phyloP scores from a whole-genome alignment of 2,113 vertebrate genomes.

The Zosterops hypoxanthus region DNA sequence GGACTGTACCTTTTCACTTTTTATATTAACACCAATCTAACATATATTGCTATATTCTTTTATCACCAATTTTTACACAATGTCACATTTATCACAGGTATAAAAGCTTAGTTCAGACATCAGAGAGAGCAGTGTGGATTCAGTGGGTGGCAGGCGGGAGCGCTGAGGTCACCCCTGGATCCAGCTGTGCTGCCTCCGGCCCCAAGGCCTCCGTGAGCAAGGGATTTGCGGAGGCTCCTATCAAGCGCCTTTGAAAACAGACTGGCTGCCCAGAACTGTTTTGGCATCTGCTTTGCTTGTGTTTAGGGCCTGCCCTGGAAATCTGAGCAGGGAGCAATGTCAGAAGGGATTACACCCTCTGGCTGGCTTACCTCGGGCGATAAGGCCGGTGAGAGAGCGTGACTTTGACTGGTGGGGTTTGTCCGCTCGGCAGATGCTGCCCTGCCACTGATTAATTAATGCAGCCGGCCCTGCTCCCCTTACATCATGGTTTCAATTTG shows the following conservation, averaged over 20 bases:
- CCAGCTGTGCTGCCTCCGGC: background rate
- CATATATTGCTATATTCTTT: too few relatives aligned
- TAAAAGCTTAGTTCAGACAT: background rate
- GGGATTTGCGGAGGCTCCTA: background rate
- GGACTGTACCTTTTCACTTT: too few relatives aligned
- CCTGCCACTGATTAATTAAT: background rate
- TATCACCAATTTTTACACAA: too few relatives aligned
- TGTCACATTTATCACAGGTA: too few relatives aligned
- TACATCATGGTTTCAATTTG: constrained; percentile 38
- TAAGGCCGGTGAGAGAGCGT: background rate
- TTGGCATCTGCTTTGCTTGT: background rate
- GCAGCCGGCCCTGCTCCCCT: background rate
- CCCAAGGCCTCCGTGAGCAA: background rate
- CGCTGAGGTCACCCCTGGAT: background rate
- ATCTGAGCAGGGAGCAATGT: background rate
- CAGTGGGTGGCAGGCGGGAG: background rate
- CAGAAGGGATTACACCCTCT: constrained; percentile 8
- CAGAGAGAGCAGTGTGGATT: background rate
- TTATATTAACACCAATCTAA: too few relatives aligned
- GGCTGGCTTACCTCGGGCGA: background rate
- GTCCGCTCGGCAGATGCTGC: background rate
- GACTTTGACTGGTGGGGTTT: background rate
- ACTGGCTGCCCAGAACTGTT: background rate
- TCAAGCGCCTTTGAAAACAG: background rate
- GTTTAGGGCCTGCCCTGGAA: background rate